Percentiles rank a stretch among this genome's conserved stretches.
phyloP scores from a whole-genome alignment of 2,797 vertebrate species.

The Falco rusticolus region DNA sequence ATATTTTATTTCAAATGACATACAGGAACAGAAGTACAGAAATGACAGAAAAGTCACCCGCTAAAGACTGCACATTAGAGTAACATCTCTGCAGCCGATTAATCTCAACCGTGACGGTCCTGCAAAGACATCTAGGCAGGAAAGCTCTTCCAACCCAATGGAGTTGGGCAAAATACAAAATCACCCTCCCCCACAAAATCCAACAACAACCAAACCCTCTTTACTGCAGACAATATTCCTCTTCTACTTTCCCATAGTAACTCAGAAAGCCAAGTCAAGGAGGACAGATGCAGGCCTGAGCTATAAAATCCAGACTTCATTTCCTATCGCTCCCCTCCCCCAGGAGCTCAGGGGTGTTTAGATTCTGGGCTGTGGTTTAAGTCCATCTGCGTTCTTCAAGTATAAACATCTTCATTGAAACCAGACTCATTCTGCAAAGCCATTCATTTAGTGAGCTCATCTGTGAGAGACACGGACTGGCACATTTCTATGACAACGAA shows the following conservation, averaged over 20 bases:
- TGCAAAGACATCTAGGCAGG: background rate
- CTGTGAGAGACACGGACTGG: conserved; percentile 59
- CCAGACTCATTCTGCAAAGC: conserved; percentile 60
- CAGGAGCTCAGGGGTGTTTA: conserved; percentile 56
- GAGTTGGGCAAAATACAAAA: background rate
- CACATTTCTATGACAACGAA: conserved; percentile 71
- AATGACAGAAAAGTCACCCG: background rate
- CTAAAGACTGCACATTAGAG: background rate
- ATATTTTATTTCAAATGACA: background rate
- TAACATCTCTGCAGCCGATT: background rate
- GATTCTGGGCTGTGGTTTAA: conserved; percentile 58
- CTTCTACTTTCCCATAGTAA: background rate
- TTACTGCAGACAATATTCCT: background rate
- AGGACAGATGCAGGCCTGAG: conserved; percentile 34
- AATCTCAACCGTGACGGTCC: background rate
- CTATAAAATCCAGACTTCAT: conserved; percentile 55
- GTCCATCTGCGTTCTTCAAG: conserved; percentile 59
- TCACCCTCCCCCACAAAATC: background rate
- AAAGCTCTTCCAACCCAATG: background rate
- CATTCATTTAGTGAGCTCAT: conserved; percentile 62
- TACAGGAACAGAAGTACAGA: background rate
- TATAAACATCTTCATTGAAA: conserved; percentile 70
- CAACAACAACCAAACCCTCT: conserved; percentile 8
- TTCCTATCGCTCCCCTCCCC: conserved; percentile 52
- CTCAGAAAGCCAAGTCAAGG: conserved; percentile 36